phyloP scores from a whole-genome alignment of 1,140 invertebrate species.

The Panagrolaimus sp. region DNA sequence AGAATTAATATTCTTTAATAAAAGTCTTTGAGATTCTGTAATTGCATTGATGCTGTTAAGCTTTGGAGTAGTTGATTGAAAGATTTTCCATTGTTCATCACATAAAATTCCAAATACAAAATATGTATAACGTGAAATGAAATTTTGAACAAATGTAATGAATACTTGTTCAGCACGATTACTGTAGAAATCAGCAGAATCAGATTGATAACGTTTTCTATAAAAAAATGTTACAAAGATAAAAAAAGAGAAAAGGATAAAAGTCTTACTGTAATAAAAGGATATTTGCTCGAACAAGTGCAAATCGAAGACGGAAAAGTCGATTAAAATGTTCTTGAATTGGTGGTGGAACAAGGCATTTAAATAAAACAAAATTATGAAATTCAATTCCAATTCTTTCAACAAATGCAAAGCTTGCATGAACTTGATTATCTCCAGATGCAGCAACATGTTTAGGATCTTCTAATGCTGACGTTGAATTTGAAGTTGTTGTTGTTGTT shows the following conservation, averaged over 20 bases:
- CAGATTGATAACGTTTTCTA: no score
- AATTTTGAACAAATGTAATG: neutral
- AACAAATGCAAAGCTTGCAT: neutral
- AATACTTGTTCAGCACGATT: neutral
- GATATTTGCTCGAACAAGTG: neutral
- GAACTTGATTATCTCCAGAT: neutral
- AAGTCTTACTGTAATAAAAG: neutral
- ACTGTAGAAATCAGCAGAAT: neutral
- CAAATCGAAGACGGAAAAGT: constrained; percentile 3
- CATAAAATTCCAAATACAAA: neutral
- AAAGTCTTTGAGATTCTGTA: neutral
- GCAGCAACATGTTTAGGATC: neutral
- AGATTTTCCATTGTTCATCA: neutral
- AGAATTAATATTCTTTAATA: neutral
- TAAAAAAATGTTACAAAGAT: no score
- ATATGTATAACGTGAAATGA: neutral
- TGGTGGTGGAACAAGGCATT: neutral
- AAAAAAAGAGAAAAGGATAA: no score
- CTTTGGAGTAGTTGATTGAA: neutral
- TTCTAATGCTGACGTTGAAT: no score
- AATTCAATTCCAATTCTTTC: constrained; percentile 8
- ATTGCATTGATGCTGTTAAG: neutral
- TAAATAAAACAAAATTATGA: neutral
- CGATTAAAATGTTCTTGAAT: neutral
- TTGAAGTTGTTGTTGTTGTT: no score